Conservation (phyloP, 2,113 vertebrate species). For the Ondatra zibethicus region DNA sequence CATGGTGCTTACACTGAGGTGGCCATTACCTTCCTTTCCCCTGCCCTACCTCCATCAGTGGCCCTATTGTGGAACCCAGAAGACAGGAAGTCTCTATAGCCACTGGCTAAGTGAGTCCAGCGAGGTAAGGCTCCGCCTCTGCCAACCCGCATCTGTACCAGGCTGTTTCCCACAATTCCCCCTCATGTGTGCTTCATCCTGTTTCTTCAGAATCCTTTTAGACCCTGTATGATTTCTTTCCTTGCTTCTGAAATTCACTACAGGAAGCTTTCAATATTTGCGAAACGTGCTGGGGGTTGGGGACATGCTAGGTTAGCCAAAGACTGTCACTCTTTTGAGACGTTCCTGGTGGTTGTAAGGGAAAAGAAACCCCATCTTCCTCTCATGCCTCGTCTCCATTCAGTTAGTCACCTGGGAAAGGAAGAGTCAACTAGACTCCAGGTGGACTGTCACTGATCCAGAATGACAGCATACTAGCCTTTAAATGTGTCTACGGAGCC, state of each 20-base stretch:
- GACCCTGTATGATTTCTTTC: not conserved
- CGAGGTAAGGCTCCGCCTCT: not conserved
- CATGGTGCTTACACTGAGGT: not conserved
- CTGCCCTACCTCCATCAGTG: accelerated
- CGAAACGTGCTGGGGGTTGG: not conserved
- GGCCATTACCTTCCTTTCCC: accelerated
- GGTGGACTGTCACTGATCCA: not conserved
- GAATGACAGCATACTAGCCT: accelerated
- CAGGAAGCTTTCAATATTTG: not conserved
- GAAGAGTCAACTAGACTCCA: not conserved
- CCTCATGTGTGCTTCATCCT: not conserved
- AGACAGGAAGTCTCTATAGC: not conserved
- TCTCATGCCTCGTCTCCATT: not conserved
- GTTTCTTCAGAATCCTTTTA: not conserved
- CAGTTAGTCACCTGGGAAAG: not conserved
- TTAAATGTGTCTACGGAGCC: not conserved
- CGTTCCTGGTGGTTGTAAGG: not conserved
- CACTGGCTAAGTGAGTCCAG: not conserved
- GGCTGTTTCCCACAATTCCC: not conserved
- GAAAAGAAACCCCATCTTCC: not conserved
- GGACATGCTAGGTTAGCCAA: too few species aligned
- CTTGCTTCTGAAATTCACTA: not conserved
- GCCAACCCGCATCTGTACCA: not conserved
- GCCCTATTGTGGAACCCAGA: not conserved
- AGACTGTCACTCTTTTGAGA: not conserved